A percentile compares a stretch with the other conserved stretches of the same genome.
phyloP scores from a whole-genome alignment of 2,797 vertebrate genomes.

The Pangasius larnaudii region DNA sequence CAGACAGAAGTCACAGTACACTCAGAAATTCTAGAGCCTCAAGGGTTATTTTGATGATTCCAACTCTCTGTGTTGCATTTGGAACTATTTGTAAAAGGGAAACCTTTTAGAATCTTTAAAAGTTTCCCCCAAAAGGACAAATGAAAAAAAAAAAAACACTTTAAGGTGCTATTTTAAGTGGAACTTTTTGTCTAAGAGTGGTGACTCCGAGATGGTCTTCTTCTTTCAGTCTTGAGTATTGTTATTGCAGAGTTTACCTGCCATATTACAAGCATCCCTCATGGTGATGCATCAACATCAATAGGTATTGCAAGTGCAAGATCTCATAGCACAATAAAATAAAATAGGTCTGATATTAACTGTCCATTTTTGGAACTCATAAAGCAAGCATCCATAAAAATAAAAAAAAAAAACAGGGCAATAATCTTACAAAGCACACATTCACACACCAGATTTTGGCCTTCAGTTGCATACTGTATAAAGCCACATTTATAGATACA shows the following conservation, averaged over 20 bases:
- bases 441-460: constrained; percentile 37
- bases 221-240: background rate
- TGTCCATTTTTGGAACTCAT: constrained; percentile 18
- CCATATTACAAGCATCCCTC: background rate
- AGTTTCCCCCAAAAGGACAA: background rate
- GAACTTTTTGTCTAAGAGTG: background rate
- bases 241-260: constrained; percentile 1
- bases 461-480: constrained; percentile 37
- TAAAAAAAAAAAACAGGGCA: background rate
- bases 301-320: background rate
- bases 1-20: background rate
- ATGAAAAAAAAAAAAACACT: background rate
- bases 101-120: background rate
- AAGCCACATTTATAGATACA: constrained; percentile 28
- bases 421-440: constrained; percentile 16
- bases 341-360: constrained; percentile 8
- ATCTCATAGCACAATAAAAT: constrained; percentile 8
- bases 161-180: background rate
- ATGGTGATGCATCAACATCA: background rate
- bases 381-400: background rate
- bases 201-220: background rate
- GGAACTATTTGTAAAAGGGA: background rate
- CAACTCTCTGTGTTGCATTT: background rate
- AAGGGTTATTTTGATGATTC: background rate
- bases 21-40: background rate